Base-by-base conservation (phyloP, 1,140 invertebrate species). In the Drosophila kanapiae region DNA sequence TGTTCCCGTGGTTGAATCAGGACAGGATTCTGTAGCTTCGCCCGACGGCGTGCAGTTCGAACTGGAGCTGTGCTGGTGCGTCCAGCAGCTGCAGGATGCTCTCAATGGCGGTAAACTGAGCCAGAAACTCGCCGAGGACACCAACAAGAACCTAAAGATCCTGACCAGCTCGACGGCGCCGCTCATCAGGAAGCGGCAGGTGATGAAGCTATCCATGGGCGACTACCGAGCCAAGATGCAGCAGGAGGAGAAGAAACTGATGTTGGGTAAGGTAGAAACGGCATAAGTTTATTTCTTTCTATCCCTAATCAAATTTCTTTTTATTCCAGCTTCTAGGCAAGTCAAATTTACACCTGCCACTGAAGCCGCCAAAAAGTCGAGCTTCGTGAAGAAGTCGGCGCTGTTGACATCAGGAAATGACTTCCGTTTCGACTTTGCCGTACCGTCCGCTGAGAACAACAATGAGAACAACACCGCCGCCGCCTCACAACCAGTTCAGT, bases 211-310 rank as follows among this genome's bases (percentile, higher is more conserved):
- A 10, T 94, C 95, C 7, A 95, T 96, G 85, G 96, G 96, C 4
- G 95, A 97, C 91, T 97, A 97, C 80, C 93, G 96, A 78, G 93
- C 94, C 11, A 96, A 96, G 93, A 97, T 97, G 96, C 93, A 94
- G n/a, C 94, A 94, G 0, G 96, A 96, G 79, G 95, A 96, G 72
- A 96, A 95, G 68, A 96, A 96, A 93, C 91, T 93, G 61, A 83
- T 82, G 9, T 94, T 94, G 92, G 90, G 93, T 92, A 92, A 92
- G 86, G 93, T 92, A 86, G 71, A 7, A 31, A 40, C 38, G 38
- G 6, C 14, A n/a, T 6, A 31, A 23, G 23, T 23, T 23, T 23
- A 23, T 23, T 31, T 31, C 31, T 8, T 31, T 31, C 31, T 31
- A 3, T 31, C n/a, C n/a, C 23, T 23, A 23, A 23, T 2, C 23